These are phyloP conservation scores for Felis catus DNA, from an alignment of 2,113 vertebrate genomes.

Conservation along the genomic window DNA sequence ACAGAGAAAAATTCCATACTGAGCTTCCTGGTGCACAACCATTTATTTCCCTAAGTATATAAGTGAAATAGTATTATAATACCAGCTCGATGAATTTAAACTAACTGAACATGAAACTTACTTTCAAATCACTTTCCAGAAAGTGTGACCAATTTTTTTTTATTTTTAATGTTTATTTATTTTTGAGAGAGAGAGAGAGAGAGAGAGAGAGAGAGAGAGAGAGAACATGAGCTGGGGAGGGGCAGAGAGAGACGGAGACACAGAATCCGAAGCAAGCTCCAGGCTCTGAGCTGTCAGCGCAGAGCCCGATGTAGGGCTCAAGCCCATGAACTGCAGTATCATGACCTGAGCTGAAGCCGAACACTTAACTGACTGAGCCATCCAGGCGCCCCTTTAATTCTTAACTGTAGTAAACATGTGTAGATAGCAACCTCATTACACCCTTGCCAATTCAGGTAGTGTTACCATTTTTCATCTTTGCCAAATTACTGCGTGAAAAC, in stretches of 20 bases:
- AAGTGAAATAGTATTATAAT: neutral
- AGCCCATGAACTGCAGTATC: too few relatives aligned
- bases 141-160: neutral
- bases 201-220: too few relatives aligned
- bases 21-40: neutral
- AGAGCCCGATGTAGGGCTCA: too few relatives aligned
- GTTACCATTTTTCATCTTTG: neutral
- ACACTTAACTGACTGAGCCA: too few relatives aligned
- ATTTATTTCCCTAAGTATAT: neutral
- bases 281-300: too few relatives aligned
- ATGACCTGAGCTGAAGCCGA: too few relatives aligned
- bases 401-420: neutral
- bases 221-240: too few relatives aligned
- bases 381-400: neutral
- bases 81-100: neutral
- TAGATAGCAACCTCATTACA: neutral
- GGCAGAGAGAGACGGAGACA: too few relatives aligned
- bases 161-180: too few relatives aligned
- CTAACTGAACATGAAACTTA: constrained; percentile 7
- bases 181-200: too few relatives aligned
- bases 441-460: neutral
- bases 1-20: neutral
- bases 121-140: neutral
- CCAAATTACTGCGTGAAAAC: constrained; percentile 20
- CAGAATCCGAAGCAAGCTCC: too few relatives aligned